Evolutionary conservation across 2,797 vertebrate species (phyloP), one percentile per base, ranked within the genome.

Genomic region (Sebastes baramenuke): DNA sequence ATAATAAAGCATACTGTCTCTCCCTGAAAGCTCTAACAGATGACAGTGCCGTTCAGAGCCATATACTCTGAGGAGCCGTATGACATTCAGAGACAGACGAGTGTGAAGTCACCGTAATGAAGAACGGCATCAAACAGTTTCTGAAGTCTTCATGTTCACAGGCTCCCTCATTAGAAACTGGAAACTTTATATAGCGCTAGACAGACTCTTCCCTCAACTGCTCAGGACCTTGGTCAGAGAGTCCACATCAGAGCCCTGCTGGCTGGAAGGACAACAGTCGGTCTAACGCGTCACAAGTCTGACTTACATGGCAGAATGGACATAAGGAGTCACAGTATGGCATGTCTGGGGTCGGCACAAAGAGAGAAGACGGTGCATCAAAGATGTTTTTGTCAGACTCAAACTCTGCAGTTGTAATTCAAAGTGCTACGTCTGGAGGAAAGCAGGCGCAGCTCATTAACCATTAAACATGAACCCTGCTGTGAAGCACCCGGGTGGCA

Each of bases 391-490:
- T 61, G 7, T 32, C 65, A 27, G 34, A 72, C 81, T 88, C 77
- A 79, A 68, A 73, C 74, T 71, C 46, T 72, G 69, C 38, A 20
- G 67, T 56, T 84, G 68, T 70, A 78, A 80, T 83, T 81, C 78
- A 87, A 82, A 88, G 75, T 77, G 70, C 30, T 67, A 14, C 3
- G 8, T 82, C 42, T 79, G 54, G 75, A 75, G 25, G 46, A 66
- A 61, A 82, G 64, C 54, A 58, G 76, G 36, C 24, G 0, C 65
- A 72, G 74, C 72, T 83, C 72, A 86, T 87, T 69, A 86, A 90
- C 22, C 65, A 80, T 88, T 89, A 74, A 86, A 56, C 25, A 34
- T 2, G 11, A 36, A 4, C 24, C 18, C 72, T 49, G 62, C 79
- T 76, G 75, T 54, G 65, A 68, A 38, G 66, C 52, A 18, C 24